phyloP scores from a whole-genome alignment of 2,888 invertebrate species.

The Meandrusa payeni region DNA sequence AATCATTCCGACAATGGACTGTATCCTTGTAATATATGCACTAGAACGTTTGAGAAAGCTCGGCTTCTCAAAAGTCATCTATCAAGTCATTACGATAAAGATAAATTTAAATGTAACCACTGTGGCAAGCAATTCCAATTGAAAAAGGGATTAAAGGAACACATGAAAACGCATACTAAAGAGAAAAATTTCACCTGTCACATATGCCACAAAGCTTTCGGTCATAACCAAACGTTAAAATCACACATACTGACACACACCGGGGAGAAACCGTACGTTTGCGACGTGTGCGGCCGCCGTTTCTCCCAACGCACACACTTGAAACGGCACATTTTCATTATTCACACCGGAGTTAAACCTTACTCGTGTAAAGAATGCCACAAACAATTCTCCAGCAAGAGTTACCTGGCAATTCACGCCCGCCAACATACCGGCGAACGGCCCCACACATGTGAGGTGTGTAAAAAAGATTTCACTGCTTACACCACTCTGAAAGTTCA shows the following conservation, averaged over 20 bases:
- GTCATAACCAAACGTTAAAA: conserved; percentile 65
- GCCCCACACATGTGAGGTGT: conserved; percentile 62
- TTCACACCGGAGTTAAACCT: conserved; percentile 60
- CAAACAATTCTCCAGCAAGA: conserved; percentile 67
- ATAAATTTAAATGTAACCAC: conserved; percentile 54
- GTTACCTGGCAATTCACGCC: conserved; percentile 64
- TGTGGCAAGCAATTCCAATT: conserved; percentile 59
- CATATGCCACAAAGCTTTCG: conserved; percentile 55
- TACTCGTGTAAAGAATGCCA: conserved; percentile 57
- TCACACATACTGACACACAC: conserved; percentile 66
- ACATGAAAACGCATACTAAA: conserved; percentile 61
- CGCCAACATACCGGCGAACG: conserved; percentile 61
- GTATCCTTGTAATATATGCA: conserved; percentile 55
- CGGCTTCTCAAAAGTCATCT: conserved; percentile 56
- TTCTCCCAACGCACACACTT: conserved; percentile 66
- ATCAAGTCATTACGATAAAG: conserved; percentile 45
- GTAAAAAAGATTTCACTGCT: conserved; percentile 65
- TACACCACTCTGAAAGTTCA: conserved; percentile 68
- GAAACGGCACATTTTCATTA: conserved; percentile 63
- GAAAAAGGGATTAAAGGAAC: conserved; percentile 64
- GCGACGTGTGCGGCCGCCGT: conserved; percentile 61
- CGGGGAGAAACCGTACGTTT: conserved; percentile 61
- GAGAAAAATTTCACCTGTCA: conserved; percentile 56
- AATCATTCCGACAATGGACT: conserved; percentile 42
- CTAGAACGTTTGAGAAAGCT: conserved; percentile 48